phyloP scores from a whole-genome alignment of 1,140 invertebrate genomes.

The Formica exsecta region DNA sequence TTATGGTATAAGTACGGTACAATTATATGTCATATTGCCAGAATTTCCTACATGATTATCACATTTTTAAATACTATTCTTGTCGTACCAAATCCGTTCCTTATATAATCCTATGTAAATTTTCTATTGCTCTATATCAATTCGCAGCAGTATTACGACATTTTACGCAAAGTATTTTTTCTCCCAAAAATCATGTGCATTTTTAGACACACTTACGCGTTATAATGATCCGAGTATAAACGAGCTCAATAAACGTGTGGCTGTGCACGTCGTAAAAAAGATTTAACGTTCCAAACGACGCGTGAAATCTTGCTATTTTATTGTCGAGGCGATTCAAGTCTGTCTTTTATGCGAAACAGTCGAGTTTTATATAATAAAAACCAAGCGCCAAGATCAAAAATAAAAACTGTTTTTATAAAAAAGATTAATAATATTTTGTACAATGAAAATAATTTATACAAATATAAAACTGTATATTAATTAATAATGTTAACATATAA shows the following conservation, averaged over 20 bases:
- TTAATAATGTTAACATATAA: no score
- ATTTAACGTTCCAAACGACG: constrained; percentile 46
- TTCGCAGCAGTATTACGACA: neutral
- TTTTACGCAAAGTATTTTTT: neutral
- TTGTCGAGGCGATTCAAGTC: constrained; percentile 43
- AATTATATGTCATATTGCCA: no score
- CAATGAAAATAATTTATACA: no score
- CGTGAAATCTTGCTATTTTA: constrained; percentile 52
- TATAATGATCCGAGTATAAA: neutral
- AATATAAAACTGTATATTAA: no score
- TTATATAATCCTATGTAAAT: neutral
- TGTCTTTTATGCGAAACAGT: constrained; percentile 41
- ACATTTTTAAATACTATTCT: neutral
- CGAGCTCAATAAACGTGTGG: neutral
- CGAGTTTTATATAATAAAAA: neutral
- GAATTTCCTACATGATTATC: no score
- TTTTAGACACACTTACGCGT: neutral
- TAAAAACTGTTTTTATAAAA: neutral
- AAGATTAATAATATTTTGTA: neutral
- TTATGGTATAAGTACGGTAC: no score
- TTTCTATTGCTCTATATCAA: constrained; percentile 1
- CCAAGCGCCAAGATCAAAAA: neutral
- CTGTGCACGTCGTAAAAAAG: constrained; percentile 30
- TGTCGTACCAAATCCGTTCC: neutral
- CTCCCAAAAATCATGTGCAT: neutral